phyloP scores from a whole-genome alignment of 2,888 invertebrate species.

The Drosophila limbata region DNA sequence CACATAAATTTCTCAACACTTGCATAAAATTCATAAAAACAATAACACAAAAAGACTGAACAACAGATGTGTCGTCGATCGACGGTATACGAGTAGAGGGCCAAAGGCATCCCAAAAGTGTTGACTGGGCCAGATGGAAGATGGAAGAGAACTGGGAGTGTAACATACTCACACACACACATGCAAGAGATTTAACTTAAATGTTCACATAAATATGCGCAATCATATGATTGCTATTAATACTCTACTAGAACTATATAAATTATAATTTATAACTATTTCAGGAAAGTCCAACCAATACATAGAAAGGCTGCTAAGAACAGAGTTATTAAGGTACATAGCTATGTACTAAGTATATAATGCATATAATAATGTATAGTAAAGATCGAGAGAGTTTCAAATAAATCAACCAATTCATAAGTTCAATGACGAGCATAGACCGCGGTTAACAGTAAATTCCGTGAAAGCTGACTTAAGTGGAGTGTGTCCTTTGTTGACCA shows the following conservation, averaged over 20 bases:
- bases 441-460: no score
- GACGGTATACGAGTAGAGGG: slow-evolving; percentile 11
- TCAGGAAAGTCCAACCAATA: no score
- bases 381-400: not conserved
- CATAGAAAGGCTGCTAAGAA: no score
- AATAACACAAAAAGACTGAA: slow-evolving; percentile 52
- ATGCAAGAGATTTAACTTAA: not conserved
- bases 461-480: no score
- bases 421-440: no score
- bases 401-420: no score
- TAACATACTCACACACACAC: not conserved
- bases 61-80: slow-evolving; percentile 67
- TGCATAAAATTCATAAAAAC: slow-evolving; percentile 78
- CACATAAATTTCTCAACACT: slow-evolving; percentile 80
- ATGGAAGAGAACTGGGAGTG: slow-evolving; percentile 5
- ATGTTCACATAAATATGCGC: not conserved
- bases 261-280: no score
- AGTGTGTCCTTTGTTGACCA: no score
- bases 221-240: slow-evolving; percentile 1
- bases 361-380: not conserved
- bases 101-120: slow-evolving; percentile 24
- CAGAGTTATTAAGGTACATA: no score
- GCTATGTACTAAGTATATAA: no score
- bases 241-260: not conserved
- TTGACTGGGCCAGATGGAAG: slow-evolving; percentile 23